Conservation (phyloP, 2,113 vertebrate genomes). For the Ivindomyrus marchei region DNA sequence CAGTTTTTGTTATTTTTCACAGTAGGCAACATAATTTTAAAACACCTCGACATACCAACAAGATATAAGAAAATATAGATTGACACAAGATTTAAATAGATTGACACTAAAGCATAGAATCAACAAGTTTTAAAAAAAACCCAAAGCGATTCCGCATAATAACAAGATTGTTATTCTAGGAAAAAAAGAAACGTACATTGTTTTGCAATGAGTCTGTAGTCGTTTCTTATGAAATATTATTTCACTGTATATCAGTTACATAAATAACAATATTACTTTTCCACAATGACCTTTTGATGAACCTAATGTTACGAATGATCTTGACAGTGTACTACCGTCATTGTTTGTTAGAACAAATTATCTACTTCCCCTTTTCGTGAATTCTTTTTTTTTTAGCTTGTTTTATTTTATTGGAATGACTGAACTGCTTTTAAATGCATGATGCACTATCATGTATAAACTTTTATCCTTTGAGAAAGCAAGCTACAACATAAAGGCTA, state of each 20-base stretch:
- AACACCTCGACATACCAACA: neutral
- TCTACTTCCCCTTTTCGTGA: neutral
- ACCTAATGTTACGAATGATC: neutral
- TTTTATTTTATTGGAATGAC: neutral
- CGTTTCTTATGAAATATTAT: neutral
- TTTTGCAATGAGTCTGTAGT: neutral
- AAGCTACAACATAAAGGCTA: neutral
- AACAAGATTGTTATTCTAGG: neutral
- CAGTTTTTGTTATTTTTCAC: neutral
- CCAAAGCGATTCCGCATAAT: neutral
- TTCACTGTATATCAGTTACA: neutral
- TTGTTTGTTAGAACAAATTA: neutral
- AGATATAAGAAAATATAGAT: neutral
- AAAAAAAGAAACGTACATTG: neutral
- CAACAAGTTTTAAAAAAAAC: neutral
- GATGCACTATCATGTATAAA: neutral
- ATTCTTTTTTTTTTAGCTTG: neutral
- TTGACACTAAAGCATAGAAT: neutral
- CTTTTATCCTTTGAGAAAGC: neutral
- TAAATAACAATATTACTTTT: neutral
- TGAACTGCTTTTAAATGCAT: neutral
- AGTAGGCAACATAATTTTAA: neutral
- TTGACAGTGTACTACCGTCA: neutral
- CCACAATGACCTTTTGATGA: neutral
- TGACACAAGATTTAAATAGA: neutral